phyloP scores from a whole-genome alignment of 2,113 vertebrate species.

The Nipponia nippon region DNA sequence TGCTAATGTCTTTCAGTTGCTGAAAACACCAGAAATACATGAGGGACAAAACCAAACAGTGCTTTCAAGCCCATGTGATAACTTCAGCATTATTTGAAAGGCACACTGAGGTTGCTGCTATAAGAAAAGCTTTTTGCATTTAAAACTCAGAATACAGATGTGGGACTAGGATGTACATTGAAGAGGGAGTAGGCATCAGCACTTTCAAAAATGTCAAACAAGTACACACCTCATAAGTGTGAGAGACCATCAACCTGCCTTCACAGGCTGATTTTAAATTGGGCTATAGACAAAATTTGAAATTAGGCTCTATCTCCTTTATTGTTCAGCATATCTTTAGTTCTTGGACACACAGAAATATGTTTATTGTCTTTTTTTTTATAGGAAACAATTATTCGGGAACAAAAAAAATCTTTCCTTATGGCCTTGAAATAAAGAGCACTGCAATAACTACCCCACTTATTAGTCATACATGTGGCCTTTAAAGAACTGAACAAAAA shows the following conservation, averaged over 20 bases:
- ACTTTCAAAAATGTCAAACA: background rate
- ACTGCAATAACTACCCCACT: background rate
- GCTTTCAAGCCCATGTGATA: background rate
- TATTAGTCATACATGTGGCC: constrained; percentile 33
- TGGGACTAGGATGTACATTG: background rate
- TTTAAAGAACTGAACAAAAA: constrained; percentile 51
- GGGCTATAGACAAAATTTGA: background rate
- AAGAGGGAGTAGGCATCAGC: background rate
- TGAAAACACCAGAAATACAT: background rate
- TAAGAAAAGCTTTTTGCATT: background rate
- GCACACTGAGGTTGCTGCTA: background rate
- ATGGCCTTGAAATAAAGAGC: background rate
- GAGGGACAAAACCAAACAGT: background rate
- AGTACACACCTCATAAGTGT: background rate
- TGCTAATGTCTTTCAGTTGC: background rate
- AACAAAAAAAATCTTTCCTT: background rate
- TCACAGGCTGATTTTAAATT: background rate
- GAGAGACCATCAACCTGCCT: background rate
- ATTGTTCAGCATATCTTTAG: background rate
- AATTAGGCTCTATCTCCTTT: background rate
- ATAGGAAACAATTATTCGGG: background rate
- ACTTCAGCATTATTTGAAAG: background rate
- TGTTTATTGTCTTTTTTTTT: background rate
- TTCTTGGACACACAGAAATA: background rate
- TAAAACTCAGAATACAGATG: background rate